A percentile compares a stretch with the other conserved stretches of the same genome.
Conservation (phyloP, 2,888 invertebrate genomes). For the Caenorhabditis sp. region DNA sequence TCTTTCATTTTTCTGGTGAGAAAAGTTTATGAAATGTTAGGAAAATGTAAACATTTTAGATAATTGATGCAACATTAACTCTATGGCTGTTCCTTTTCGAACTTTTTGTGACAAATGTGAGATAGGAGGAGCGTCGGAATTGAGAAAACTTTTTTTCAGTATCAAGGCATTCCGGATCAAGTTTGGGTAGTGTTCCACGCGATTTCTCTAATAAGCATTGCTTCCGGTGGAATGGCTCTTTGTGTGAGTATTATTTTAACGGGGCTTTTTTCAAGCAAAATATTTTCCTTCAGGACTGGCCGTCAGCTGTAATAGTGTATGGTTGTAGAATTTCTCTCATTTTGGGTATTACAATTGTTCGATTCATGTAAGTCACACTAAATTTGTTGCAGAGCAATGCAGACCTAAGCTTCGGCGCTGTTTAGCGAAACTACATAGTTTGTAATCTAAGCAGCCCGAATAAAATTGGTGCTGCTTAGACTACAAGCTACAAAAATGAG, state of each 20-base stretch:
- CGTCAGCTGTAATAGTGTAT: slow-evolving; percentile 18
- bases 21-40: not conserved
- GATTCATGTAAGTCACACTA: slow-evolving; percentile 46
- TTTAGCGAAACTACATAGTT: not conserved
- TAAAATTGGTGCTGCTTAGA: not conserved
- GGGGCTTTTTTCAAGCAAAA: not conserved
- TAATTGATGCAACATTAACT: slow-evolving; percentile 27
- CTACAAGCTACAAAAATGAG: slow-evolving; percentile 5
- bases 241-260: slow-evolving; percentile 10
- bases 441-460: not conserved
- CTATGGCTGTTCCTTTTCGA: slow-evolving; percentile 20
- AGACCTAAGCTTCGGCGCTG: not conserved
- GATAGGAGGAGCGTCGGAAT: not conserved
- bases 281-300: slow-evolving; percentile 22
- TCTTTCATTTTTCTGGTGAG: slow-evolving; percentile 36
- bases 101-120: slow-evolving; percentile 15
- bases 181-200: slow-evolving; percentile 34
- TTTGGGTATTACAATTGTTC: slow-evolving; percentile 5
- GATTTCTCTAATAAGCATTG: slow-evolving; percentile 11
- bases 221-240: slow-evolving; percentile 25
- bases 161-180: not conserved
- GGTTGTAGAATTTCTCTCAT: slow-evolving; percentile 24
- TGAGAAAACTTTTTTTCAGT: slow-evolving; percentile 16
- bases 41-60: slow-evolving; percentile 7
- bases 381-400: too few relatives aligned